phyloP scores from a whole-genome alignment of 2,888 invertebrate species.

The Euproctis similis region DNA sequence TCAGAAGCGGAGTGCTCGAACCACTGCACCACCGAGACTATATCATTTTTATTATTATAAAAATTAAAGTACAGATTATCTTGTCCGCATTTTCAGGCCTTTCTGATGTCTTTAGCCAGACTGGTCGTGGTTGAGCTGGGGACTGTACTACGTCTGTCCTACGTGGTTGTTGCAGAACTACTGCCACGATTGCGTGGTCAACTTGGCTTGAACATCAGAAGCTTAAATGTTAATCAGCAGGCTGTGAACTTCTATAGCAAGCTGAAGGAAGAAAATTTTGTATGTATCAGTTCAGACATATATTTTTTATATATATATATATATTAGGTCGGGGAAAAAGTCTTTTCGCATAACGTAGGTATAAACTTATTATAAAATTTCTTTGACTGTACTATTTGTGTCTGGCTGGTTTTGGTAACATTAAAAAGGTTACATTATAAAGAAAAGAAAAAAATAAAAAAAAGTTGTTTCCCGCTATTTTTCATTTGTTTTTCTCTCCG shows the following conservation, averaged over 20 bases:
- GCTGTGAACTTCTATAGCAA: constrained; percentile 41
- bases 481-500: no score
- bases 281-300: no score
- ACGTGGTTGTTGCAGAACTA: constrained; percentile 82
- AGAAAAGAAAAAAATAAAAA: no score
- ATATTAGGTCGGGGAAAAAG: no score
- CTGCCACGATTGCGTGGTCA: constrained; percentile 69
- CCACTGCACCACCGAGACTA: background rate
- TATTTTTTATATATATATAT: no score
- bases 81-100: constrained; percentile 50
- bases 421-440: no score
- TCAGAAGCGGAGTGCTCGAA: background rate
- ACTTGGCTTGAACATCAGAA: constrained; percentile 42
- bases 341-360: no score
- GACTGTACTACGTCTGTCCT: constrained; percentile 77
- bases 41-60: no score
- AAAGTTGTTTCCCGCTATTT: no score
- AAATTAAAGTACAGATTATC: background rate
- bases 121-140: constrained; percentile 78
- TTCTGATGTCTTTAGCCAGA: constrained; percentile 71
- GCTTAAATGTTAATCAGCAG: constrained; percentile 29
- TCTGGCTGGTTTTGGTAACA: no score
- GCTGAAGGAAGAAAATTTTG: constrained; percentile 40
- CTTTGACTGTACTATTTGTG: no score
- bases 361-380: no score